These are phyloP conservation scores for Aulostomus chinensis DNA, from an alignment of 2,797 vertebrate species.

Conservation along the genomic window DNA sequence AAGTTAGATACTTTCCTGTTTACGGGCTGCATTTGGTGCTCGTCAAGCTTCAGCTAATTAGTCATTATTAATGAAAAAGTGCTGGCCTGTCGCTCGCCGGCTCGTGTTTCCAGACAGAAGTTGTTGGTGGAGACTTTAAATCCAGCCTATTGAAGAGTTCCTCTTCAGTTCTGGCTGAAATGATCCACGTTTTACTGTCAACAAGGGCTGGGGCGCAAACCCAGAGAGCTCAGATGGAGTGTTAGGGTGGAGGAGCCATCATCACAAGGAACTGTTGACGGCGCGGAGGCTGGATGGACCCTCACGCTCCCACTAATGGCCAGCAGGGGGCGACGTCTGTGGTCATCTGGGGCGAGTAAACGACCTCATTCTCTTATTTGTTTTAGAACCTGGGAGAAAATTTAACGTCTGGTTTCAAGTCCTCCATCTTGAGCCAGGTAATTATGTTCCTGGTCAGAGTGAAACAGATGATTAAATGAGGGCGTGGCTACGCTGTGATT, in stretches of 20 bases:
- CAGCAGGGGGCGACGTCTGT: too few relatives aligned
- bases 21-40: slow-evolving; percentile 47
- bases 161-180: slow-evolving; percentile 39
- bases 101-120: slow-evolving; percentile 49
- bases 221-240: slow-evolving; percentile 14
- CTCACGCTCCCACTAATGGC: too few relatives aligned
- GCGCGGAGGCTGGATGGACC: too few relatives aligned
- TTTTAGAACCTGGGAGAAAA: too few relatives aligned
- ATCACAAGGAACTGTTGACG: slow-evolving; percentile 43
- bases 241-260: slow-evolving; percentile 35
- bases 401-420: too few relatives aligned
- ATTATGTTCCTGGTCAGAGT: too few relatives aligned
- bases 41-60: slow-evolving; percentile 50
- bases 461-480: too few relatives aligned
- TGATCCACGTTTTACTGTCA: slow-evolving; percentile 52
- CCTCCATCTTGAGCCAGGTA: too few relatives aligned
- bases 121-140: slow-evolving; percentile 55
- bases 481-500: too few relatives aligned
- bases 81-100: slow-evolving; percentile 28
- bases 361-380: too few relatives aligned
- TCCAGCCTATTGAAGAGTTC: slow-evolving; percentile 17
- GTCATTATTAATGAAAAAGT: slow-evolving; percentile 46
- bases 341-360: too few relatives aligned
- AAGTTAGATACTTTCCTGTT: slow-evolving; percentile 50
- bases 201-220: slow-evolving; percentile 25